A percentile compares a stretch with the other conserved stretches of the same genome.
Conservation (phyloP, 2,797 vertebrate species). For the Sebastes dallii region DNA sequence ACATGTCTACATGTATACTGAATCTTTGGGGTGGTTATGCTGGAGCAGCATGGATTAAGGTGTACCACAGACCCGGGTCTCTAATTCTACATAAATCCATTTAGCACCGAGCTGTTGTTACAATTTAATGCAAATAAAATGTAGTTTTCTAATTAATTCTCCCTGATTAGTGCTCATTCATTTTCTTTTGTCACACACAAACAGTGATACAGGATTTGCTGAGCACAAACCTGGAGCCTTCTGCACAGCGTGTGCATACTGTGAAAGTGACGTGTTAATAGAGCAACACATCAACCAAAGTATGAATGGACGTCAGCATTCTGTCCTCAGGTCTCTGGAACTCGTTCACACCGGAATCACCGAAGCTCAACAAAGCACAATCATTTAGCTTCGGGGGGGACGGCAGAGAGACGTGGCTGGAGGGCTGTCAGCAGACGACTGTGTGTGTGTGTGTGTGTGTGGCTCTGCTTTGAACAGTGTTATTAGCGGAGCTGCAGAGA, state of each 20-base stretch:
- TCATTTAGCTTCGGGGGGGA: neutral
- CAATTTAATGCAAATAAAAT: conserved; percentile 1
- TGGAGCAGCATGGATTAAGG: neutral
- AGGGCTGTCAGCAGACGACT: neutral
- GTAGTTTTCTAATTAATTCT: neutral
- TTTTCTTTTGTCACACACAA: neutral
- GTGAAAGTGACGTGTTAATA: neutral
- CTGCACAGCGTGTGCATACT: neutral
- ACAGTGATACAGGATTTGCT: neutral
- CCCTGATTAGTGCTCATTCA: neutral
- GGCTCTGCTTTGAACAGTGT: conserved; percentile 7
- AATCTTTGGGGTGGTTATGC: neutral
- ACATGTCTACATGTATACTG: neutral
- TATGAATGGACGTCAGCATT: neutral
- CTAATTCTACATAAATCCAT: neutral
- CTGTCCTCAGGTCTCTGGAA: neutral
- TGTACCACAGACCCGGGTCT: neutral
- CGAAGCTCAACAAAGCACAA: neutral
- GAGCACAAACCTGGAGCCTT: neutral
- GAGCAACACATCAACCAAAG: neutral
- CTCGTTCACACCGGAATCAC: neutral
- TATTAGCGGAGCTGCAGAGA: conserved; percentile 1
- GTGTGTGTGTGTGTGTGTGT: too few relatives aligned
- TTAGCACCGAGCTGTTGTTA: neutral
- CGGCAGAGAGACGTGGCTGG: neutral